Evolutionary conservation across 1,140 invertebrate genomes (phyloP), one percentile per base, ranked within the genome.

Genomic region (Nautilus pompilius): DNA sequence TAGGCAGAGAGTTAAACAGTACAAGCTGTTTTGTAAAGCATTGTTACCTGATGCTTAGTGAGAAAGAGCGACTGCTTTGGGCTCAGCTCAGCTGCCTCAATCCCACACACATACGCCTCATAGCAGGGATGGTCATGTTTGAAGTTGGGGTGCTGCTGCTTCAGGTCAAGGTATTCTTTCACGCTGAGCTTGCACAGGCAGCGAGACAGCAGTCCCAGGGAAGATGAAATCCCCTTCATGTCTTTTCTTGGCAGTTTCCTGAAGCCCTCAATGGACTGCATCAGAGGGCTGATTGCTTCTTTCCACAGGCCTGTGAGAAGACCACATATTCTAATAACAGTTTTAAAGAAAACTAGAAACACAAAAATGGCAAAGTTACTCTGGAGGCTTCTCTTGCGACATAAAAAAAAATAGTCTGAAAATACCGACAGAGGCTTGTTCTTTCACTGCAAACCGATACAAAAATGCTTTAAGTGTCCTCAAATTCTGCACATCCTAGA

Each of bases 301-400:
- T 67, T 67, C 66, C 66, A 67, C 51, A 67, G 32, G 36, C 66
- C 66, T 67, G 5, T 15, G 29, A 29, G 45, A 46, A 46, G 24
- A 46, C 3, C n/a, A 46, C n/a, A 13, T 20, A 46, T 20, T 46
- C 3, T 4, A 46, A 46, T 3, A 46, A 3, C n/a, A n/a, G n/a
- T n/a, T n/a, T n/a, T n/a, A n/a, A n/a, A n/a, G n/a, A n/a, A n/a
- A n/a, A n/a, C n/a, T n/a, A n/a, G n/a, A n/a, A n/a, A n/a, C n/a
- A n/a, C n/a, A n/a, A n/a, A n/a, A n/a, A n/a, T n/a, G n/a, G n/a
- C n/a, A n/a, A n/a, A n/a, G n/a, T n/a, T n/a, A n/a, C n/a, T n/a
- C n/a, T n/a, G n/a, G n/a, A n/a, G n/a, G n/a, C n/a, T n/a, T n/a
- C n/a, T n/a, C n/a, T n/a, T n/a, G n/a, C n/a, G n/a, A n/a, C n/a